Evolutionary conservation across 2,888 invertebrate genomes (phyloP), one percentile per base, ranked within the genome.

Genomic region (Pterobdella sp.): DNA sequence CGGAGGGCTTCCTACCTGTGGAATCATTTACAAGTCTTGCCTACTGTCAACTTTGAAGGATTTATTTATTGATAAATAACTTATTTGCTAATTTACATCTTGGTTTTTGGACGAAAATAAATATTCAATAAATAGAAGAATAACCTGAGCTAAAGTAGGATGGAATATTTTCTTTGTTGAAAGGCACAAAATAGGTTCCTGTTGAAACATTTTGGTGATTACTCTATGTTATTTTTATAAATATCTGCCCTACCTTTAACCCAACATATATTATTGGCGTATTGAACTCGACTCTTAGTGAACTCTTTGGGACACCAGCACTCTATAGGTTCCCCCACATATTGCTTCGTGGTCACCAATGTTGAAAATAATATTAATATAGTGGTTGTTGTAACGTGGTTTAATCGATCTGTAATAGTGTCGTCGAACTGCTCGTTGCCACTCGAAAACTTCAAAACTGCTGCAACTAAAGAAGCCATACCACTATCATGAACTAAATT

Each of bases 401-500:
- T 74, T 35, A 77, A 75, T 0, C 77, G 73, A 68, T 77, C 77
- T 0, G 73, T 69, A 52, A 76, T 73, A 31, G 76, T 76, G 72
- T 77, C 77, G 70, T 77, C 77, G 37, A 77, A 75, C 18, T 77
- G 66, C 14, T 73, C 73, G 34, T 75, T 76, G 26, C 72, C 68
- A 34, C 75, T 72, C n/a, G 78, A 75, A 1, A 77, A n/a, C 78
- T 82, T 76, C 76, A 79, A 81, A 82, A 31, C 82, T 1, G 42
- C n/a, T 36, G 42, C 52, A 26, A 71, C 35, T n/a, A 71, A 63
- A 22, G 60, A 14, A 4, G 71, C 60, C 71, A 71, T 71, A 42
- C 7, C 49, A 14, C 49, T 14, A 42, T n/a, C n/a, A n/a, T n/a
- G n/a, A n/a, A n/a, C n/a, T n/a, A n/a, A n/a, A n/a, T n/a, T n/a